phyloP scores from a whole-genome alignment of 2,797 vertebrate genomes.

The Pangasius djambal region DNA sequence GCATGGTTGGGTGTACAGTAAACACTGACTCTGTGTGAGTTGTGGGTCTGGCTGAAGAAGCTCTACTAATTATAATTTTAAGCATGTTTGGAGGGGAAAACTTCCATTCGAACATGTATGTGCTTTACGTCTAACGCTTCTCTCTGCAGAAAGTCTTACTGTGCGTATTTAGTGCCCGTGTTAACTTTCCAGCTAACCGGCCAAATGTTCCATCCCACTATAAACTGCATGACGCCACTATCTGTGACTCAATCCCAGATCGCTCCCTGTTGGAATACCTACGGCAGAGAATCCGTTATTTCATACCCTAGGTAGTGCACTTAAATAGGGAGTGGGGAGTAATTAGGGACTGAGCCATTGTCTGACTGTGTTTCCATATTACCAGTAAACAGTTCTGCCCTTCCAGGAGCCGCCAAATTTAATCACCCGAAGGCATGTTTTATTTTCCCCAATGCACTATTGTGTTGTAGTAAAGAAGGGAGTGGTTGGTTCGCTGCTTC shows the following conservation, averaged over 20 bases:
- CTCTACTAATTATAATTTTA: background rate
- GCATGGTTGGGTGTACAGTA: slow-evolving; percentile 2
- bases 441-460: background rate
- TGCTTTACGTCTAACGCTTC: background rate
- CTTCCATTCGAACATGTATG: background rate
- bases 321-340: background rate
- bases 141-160: background rate
- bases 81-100: background rate
- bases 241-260: background rate
- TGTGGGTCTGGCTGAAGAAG: background rate
- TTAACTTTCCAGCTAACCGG: slow-evolving; percentile 21
- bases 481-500: slow-evolving; percentile 7
- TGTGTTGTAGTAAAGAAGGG: slow-evolving; percentile 22
- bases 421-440: slow-evolving; percentile 5
- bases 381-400: slow-evolving; percentile 2
- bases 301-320: background rate
- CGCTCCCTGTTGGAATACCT: slow-evolving; percentile 4
- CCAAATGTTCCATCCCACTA: slow-evolving; percentile 19
- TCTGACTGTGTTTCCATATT: slow-evolving; percentile 21
- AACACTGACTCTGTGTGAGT: slow-evolving; percentile 6
- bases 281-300: background rate
- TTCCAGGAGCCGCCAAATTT: background rate
- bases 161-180: background rate
- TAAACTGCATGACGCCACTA: background rate
- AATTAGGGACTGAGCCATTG: background rate